These are phyloP conservation scores for Aleadryas rufinucha DNA, from an alignment of 2,113 vertebrate species.

Conservation along the genomic window DNA sequence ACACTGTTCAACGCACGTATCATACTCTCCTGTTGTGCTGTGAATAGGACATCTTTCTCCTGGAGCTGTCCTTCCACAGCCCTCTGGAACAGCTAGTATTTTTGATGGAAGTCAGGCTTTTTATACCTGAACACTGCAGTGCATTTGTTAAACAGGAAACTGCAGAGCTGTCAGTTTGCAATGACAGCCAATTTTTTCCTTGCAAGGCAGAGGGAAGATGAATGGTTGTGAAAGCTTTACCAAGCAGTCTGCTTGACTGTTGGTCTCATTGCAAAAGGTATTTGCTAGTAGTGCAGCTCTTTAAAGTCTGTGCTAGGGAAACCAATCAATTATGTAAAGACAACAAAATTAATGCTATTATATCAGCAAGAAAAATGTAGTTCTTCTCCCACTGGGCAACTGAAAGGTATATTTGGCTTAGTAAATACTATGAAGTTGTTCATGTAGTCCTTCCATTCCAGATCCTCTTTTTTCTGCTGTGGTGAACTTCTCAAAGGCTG, in stretches of 20 bases:
- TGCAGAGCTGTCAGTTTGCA: neutral
- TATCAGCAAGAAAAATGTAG: neutral
- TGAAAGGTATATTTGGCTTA: neutral
- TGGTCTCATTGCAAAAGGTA: neutral
- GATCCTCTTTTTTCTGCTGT: conserved; percentile 88
- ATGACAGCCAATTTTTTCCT: neutral
- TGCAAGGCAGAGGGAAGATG: neutral
- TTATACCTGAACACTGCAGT: neutral
- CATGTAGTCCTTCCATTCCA: conserved; percentile 40
- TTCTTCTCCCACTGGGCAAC: neutral
- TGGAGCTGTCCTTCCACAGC: neutral
- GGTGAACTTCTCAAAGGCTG: conserved; percentile 83
- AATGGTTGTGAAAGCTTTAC: neutral
- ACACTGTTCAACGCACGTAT: accelerated
- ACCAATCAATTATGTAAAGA: neutral
- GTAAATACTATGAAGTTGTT: neutral
- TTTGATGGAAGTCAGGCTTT: neutral
- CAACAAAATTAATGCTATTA: neutral
- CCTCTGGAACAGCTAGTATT: neutral
- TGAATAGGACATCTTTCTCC: neutral
- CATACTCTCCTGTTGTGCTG: neutral
- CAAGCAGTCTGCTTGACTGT: neutral
- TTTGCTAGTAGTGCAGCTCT: neutral
- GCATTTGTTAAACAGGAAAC: neutral
- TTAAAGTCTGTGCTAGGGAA: neutral